Conservation (phyloP, 2,113 vertebrate genomes). For the Plestiodon gilberti region DNA sequence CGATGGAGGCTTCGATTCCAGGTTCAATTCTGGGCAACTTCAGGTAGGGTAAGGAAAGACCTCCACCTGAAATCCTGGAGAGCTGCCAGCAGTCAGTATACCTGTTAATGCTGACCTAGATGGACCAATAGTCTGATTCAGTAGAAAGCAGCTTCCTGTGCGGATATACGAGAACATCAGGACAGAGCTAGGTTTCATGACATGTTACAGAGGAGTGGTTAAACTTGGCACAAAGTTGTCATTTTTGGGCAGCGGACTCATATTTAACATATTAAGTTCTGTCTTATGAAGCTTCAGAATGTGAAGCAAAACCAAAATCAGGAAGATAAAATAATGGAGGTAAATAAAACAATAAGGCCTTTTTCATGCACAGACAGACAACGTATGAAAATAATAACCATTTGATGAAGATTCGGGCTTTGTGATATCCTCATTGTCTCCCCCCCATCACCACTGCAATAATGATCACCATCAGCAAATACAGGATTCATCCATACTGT, state of each 20-base stretch:
- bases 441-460: not conserved
- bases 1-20: too few relatives aligned
- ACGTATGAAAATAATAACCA: not conserved
- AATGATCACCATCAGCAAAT: not conserved
- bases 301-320: not conserved
- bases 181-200: too few relatives aligned
- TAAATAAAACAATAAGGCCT: not conserved
- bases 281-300: not conserved
- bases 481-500: not conserved
- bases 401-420: not conserved
- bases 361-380: not conserved
- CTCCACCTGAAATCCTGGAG: too few relatives aligned
- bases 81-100: too few relatives aligned
- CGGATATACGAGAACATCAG: too few relatives aligned
- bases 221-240: not conserved
- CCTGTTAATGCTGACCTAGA: too few relatives aligned
- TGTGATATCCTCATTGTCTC: not conserved
- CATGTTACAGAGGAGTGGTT: not conserved
- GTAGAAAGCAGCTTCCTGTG: too few relatives aligned
- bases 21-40: too few relatives aligned
- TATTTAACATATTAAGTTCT: not conserved
- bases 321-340: conserved; percentile 6
- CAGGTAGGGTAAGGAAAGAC: too few relatives aligned
- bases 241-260: not conserved
- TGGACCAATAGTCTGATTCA: too few relatives aligned